phyloP scores from a whole-genome alignment of 2,797 vertebrate genomes.

The Spinus pinus region DNA sequence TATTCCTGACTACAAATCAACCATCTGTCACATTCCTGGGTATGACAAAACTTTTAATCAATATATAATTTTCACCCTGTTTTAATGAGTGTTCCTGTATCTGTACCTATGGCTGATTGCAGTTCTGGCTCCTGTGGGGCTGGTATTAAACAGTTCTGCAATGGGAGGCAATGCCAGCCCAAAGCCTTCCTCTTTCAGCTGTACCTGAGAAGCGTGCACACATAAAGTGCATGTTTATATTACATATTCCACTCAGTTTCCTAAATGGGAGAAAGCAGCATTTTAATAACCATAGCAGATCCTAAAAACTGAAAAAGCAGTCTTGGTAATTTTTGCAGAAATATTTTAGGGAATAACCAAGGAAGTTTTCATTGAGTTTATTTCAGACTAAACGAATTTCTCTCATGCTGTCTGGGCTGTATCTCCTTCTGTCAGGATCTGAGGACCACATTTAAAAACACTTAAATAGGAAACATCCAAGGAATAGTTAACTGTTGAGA shows the following conservation, averaged over 20 bases:
- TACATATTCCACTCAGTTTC: not conserved
- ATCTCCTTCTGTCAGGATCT: not conserved
- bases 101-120: not conserved
- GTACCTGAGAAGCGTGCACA: not conserved
- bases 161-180: not conserved
- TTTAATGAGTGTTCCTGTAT: constrained; percentile 3
- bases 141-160: not conserved
- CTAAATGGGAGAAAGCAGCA: not conserved
- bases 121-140: not conserved
- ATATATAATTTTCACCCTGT: not conserved
- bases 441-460: not conserved
- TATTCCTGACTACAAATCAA: not conserved
- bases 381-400: not conserved
- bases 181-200: not conserved
- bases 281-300: not conserved
- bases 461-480: not conserved
- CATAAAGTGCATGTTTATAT: not conserved
- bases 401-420: not conserved
- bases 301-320: not conserved
- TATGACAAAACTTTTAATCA: constrained; percentile 22
- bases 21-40: not conserved
- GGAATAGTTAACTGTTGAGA: not conserved
- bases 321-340: not conserved
- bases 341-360: not conserved
- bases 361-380: not conserved